These are phyloP conservation scores for Parasteatoda lunata DNA, from an alignment of 2,888 invertebrate genomes.

Conservation along the genomic window DNA sequence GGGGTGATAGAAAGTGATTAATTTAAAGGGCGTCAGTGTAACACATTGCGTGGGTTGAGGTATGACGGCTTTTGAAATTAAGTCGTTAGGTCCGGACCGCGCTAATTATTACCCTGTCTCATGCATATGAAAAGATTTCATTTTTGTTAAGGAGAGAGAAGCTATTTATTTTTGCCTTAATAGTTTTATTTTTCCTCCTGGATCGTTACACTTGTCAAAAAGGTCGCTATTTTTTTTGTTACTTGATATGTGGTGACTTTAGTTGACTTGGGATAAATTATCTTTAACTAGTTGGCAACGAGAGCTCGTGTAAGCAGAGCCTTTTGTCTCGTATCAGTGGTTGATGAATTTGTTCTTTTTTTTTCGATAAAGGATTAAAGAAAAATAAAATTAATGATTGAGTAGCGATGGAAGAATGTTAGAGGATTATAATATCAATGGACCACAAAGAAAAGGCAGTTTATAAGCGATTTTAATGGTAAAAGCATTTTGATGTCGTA, in stretches of 20 bases:
- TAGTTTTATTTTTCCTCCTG: not conserved
- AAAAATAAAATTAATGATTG: too few species aligned
- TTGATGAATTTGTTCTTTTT: too few species aligned
- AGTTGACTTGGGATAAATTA: too few species aligned
- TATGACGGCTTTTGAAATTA: constrained; percentile 35
- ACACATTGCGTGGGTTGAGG: constrained; percentile 1
- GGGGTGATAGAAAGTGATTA: constrained; percentile 18
- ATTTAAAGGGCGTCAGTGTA: constrained; percentile 27
- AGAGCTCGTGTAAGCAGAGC: too few species aligned
- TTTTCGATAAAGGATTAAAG: too few species aligned
- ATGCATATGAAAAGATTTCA: not conserved
- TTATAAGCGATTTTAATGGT: not conserved
- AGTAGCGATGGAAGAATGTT: not conserved
- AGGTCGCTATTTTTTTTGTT: not conserved
- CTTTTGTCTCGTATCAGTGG: too few species aligned
- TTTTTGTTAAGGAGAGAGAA: constrained; percentile 6
- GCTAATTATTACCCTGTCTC: constrained; percentile 43
- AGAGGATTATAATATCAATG: not conserved
- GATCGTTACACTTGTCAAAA: constrained; percentile 20
- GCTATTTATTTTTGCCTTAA: not conserved
- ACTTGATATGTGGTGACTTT: not conserved
- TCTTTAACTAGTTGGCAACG: too few species aligned
- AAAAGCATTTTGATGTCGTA: not conserved
- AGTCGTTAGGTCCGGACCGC: constrained; percentile 31
- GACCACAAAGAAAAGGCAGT: not conserved